Evolutionary conservation across 2,113 vertebrate species (phyloP).

Genomic region (Callipepla californica): DNA sequence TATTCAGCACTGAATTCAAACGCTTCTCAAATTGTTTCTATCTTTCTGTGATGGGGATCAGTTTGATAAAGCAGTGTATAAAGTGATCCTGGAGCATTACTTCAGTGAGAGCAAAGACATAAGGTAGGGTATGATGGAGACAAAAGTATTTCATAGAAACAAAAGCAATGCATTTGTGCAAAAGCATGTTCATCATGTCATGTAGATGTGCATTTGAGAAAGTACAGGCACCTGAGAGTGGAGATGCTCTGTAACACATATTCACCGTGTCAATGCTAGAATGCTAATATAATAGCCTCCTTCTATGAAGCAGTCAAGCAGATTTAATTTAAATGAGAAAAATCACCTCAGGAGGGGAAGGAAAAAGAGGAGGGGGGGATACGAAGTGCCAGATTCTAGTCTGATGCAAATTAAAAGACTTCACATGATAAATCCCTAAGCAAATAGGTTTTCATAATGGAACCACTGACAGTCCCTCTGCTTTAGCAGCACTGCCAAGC

Average conservation of each 20-base stretch:
- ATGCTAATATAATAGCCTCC: not conserved
- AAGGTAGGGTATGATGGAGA: not conserved
- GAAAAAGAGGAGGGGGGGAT: not conserved
- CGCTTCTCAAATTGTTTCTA: not conserved
- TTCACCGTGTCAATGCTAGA: fast-evolving
- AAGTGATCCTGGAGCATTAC: not conserved
- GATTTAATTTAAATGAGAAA: constrained; percentile 42
- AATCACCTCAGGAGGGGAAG: not conserved
- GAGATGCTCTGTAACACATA: not conserved
- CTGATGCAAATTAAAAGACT: constrained; percentile 28
- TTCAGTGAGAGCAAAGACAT: not conserved
- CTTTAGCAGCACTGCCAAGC: constrained; percentile 1
- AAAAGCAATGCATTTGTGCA: not conserved
- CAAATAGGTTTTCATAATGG: not conserved
- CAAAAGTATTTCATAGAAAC: not conserved
- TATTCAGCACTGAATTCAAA: not conserved
- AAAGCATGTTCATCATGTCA: not conserved
- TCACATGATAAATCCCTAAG: not conserved
- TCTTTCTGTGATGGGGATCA: not conserved
- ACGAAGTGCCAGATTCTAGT: not conserved
- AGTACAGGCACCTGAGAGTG: not conserved
- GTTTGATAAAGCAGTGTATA: not conserved
- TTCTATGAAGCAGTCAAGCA: not conserved
- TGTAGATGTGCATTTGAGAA: not conserved
- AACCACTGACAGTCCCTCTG: not conserved